phyloP scores from a whole-genome alignment of 1,140 invertebrate genomes.

The Drosophila bifasciata region DNA sequence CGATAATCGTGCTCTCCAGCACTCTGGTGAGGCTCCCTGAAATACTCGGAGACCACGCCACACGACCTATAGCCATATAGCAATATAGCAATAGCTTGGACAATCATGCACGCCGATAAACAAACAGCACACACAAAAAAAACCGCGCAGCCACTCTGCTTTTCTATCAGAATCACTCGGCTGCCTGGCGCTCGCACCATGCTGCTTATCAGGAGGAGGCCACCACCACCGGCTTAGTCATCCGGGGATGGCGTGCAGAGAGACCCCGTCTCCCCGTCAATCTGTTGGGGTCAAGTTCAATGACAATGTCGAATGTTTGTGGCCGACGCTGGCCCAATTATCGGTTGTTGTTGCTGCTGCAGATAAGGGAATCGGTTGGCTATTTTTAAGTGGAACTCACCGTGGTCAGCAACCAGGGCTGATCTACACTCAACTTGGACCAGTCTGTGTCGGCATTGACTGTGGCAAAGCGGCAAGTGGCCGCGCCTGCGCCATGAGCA shows the following conservation, averaged over 20 bases:
- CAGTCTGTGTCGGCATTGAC: slow-evolving; percentile 93
- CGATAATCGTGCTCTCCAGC: slow-evolving; percentile 33
- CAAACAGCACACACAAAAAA: neutral
- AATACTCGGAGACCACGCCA: slow-evolving; percentile 50
- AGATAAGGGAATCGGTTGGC: slow-evolving; percentile 32
- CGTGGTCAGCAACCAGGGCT: slow-evolving; percentile 95
- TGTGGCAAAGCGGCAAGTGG: slow-evolving; percentile 92
- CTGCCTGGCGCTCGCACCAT: slow-evolving; percentile 20
- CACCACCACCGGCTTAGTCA: slow-evolving; percentile 41
- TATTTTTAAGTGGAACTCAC: slow-evolving; percentile 80
- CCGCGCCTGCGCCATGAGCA: slow-evolving; percentile 88
- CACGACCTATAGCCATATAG: slow-evolving; percentile 22
- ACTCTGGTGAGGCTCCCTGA: slow-evolving; percentile 17
- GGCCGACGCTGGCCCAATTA: slow-evolving; percentile 39
- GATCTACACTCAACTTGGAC: slow-evolving; percentile 89
- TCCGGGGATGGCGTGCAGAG: slow-evolving; percentile 27
- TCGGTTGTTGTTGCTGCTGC: slow-evolving; percentile 15
- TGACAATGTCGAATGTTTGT: slow-evolving; percentile 42
- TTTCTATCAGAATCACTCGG: slow-evolving; percentile 30
- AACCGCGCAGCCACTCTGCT: slow-evolving; percentile 11
- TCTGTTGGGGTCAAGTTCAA: slow-evolving; percentile 69
- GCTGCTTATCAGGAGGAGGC: slow-evolving; percentile 45
- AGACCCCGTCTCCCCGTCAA: neutral
- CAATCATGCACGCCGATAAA: slow-evolving; percentile 30
- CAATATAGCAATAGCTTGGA: slow-evolving; percentile 6